Base-by-base conservation (phyloP, 2,797 vertebrate genomes). In the Platalea minor region DNA sequence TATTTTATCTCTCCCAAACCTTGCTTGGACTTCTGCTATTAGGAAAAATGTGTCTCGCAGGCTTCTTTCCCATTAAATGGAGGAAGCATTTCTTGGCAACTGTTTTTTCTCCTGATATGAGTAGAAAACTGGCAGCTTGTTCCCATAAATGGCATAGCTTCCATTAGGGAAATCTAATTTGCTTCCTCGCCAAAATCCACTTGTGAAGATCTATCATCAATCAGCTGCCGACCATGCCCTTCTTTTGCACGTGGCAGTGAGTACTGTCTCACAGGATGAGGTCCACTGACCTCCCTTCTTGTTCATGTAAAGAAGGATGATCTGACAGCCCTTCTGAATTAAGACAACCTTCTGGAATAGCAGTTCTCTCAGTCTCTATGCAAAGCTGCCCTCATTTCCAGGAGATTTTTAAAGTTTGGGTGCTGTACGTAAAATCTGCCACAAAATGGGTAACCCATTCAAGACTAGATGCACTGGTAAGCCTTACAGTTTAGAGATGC, bases 141-240 rank as follows among this genome's bases (percentile, higher is more conserved):
- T 96, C 65, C 59, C 75, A 45, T 86, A 93, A 96, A 76, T 88
- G 69, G 74, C 74, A 67, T 56, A 85, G 31, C 54, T 97, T 51
- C 46, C 76, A 76, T 81, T 59, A 94, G 23, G 84, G 73, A 82
- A 84, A 94, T 79, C 16, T 65, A 28, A 93, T 95, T 76, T 79
- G 10, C 26, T 86, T 26, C 24, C 18, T 86, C 46, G 81, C 65
- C 86, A 63, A 86, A 86, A 73, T 78, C 67, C 23, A 7, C 79
- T 86, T 63, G 35, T 29, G 33, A 91, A 75, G 61, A 29, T 81
- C 37, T 28, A 7, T 75, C 46, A 37, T 39, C 29, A 61, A 3
- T 90, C 50, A 84, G 4, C n/a, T 78, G 65, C 54, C 2, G 7
- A 31, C 28, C 17, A 4, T 59, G 45, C 26, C 50, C 37, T 72